Evolutionary conservation across 2,888 invertebrate genomes (phyloP).

Genomic region (Poecilus cupreus): DNA sequence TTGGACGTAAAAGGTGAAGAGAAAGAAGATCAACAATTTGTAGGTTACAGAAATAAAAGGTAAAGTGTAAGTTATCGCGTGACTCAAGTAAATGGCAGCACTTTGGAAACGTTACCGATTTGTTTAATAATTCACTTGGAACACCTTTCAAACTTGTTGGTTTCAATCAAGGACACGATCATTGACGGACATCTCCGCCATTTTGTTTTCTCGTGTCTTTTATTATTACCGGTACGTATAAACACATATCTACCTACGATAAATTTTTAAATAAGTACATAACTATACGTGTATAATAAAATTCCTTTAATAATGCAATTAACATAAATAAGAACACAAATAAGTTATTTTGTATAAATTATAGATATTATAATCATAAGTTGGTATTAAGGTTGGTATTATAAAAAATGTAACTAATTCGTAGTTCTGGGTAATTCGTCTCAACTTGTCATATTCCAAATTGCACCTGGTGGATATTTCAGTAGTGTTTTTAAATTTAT

Average conservation of each 20-base stretch:
- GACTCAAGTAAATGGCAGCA: constrained; percentile 22
- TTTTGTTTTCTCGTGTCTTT: background rate
- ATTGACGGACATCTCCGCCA: constrained; percentile 29
- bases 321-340: background rate
- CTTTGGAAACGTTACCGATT: constrained; percentile 23
- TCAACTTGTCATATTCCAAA: too few relatives aligned
- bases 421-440: too few relatives aligned
- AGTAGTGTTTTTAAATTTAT: too few relatives aligned
- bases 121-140: constrained; percentile 34
- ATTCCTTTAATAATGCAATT: background rate
- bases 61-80: constrained; percentile 21
- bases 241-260: background rate
- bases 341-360: background rate
- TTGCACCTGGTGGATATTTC: too few relatives aligned
- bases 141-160: constrained; percentile 42
- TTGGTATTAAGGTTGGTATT: too few relatives aligned
- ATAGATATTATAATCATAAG: background rate
- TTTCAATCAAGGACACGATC: constrained; percentile 37
- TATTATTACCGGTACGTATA: background rate
- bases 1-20: too few relatives aligned
- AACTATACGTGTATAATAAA: background rate
- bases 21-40: too few relatives aligned
- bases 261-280: background rate
- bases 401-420: too few relatives aligned
- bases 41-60: constrained; percentile 24